Evolutionary conservation across 2,113 vertebrate species (phyloP), one percentile per base, ranked within the genome.

Genomic region (Uria lomvia): DNA sequence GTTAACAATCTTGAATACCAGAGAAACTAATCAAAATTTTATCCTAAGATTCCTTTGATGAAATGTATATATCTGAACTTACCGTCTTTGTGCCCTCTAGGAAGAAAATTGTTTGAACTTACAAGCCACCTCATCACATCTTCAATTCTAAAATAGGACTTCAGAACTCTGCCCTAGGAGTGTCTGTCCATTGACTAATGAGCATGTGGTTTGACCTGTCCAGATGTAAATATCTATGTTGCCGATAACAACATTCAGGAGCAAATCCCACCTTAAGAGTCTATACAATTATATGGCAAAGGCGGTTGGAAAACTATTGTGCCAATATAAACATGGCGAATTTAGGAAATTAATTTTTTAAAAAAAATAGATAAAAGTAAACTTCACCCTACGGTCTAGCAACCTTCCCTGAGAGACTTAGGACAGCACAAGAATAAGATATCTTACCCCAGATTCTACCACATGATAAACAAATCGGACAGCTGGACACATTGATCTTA

Each of bases 31-130:
- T 96, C 6, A 91, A 94, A 91, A 45, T 82, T 91, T 91, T 75
- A 85, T 88, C 43, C 20, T 77, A 66, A 66, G 55, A 66, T 59
- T 90, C 38, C 55, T 95, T 94, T 96, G 75, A 92, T 96, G 75
- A 94, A 73, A 80, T 55, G 12, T 32, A 62, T 82, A 22, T 36
- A 18, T 66, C 27, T 92, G 75, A 94, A 86, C 13, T 74, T 58
- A 19, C 0, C 3, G 70, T 80, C 50, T 91, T 83, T 79, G 22
- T 92, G 50, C 86, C 94, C 47, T 84, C 67, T 60, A 91, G 91
- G 59, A 91, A 92, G 26, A 86, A 96, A 86, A 59, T 36, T 26
- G 6, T 66, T 89, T 87, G 26, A 90, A 93, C 34, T 87, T 75
- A 15, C 15, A 78, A 38, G 6, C 0, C 6, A 8, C 23, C 19